These are phyloP conservation scores for Ophioderma brevispina DNA, from an alignment of 35 echinoderm and acorn worm genomes.

Conservation along the genomic window DNA sequence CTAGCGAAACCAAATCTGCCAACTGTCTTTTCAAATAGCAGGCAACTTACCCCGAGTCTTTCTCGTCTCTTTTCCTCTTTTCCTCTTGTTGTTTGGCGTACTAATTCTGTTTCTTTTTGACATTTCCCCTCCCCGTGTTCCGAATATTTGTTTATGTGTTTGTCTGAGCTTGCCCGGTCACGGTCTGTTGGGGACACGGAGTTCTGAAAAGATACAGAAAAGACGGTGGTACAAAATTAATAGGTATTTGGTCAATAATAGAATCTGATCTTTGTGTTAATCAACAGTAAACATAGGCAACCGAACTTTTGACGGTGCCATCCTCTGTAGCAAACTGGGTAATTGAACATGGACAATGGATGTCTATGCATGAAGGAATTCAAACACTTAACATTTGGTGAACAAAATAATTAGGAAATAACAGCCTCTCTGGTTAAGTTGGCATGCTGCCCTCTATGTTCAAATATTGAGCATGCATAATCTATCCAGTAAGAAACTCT, in stretches of 20 bases:
- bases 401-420: no score
- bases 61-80: conserved; percentile 87
- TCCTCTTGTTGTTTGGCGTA: conserved; percentile 67
- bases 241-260: conserved; percentile 1
- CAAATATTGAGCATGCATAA: no score
- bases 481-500: no score
- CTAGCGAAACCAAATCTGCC: no score
- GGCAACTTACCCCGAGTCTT: conserved; percentile 87
- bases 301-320: neutral
- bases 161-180: conserved; percentile 52
- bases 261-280: neutral
- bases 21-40: neutral
- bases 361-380: no score
- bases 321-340: no score
- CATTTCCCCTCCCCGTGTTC: conserved; percentile 76
- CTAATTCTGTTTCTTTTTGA: conserved; percentile 36
- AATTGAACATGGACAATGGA: no score
- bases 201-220: conserved; percentile 46
- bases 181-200: conserved; percentile 82
- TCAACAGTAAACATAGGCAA: neutral
- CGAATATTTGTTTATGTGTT: conserved; percentile 53
- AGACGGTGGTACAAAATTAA: neutral
- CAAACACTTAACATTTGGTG: no score
- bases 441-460: no score
- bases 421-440: no score